Evolutionary conservation across 2,888 invertebrate genomes (phyloP), one percentile per base, ranked within the genome.

Genomic region (Cantharis flavilabris): DNA sequence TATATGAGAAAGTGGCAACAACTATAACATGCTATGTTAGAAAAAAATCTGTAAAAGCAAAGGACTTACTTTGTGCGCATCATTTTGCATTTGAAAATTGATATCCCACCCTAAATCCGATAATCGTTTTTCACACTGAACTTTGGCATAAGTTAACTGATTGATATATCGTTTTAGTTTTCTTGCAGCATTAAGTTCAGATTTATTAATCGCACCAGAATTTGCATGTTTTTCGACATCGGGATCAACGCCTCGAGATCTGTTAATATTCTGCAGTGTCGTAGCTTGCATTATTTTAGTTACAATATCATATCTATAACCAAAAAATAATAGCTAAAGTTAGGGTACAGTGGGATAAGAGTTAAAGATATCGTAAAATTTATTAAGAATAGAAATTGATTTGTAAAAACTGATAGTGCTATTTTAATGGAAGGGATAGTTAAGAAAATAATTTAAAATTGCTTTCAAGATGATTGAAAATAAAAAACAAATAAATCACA

Each of bases 211-310:
- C 72, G 91, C 91, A 67, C 90, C 88, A n/a, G 90, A 90, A 67
- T 88, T 85, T n/a, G 90, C 88, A 71, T 89, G 89, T 67, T 89
- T 89, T 78, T 91, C 91, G 69, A 90, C 90, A 81, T 95, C 95
- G 63, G 92, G 89, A 84, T 94, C 94, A 62, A 94, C 89, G 69
- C 95, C 96, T 89, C 96, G 95, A 7, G 96, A 94, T 83, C 96
- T 91, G 88, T 97, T 97, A 78, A 97, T 90, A 86, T 97, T 97
- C 89, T 97, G 96, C 81, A 97, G 91, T 1, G 96, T 96, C 14
- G 97, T 97, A 0, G 97, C 97, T 90, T 97, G 96, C 95, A 97
- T 96, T 83, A 97, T 94, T 90, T 97, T 97, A 67, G 95, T 95
- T 5, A 97, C 95, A 82, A 97, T 96, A 84, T 95, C 96, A 84